Evolutionary conservation across 2,888 invertebrate species (phyloP), one percentile per base, ranked within the genome.

Genomic region (Parnassius smintheus): DNA sequence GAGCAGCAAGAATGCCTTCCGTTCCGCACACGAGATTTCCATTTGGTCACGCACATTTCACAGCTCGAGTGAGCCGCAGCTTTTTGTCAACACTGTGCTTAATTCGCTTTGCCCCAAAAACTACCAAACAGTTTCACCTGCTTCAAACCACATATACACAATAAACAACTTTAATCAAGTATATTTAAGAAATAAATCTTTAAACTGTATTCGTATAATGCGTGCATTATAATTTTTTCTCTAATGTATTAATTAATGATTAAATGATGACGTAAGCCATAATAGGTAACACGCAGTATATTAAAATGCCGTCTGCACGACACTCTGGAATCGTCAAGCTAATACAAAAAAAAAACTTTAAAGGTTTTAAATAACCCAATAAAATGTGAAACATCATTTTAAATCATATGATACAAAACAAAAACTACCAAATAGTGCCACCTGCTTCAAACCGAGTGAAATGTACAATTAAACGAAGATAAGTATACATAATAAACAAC

Each of bases 11-110:
- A 81, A 83, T 82, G 83, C 81, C 85, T 86, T 86, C 86, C 88
- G 89, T 87, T 88, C 86, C 86, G 84, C 86, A 85, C 83, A 87
- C 82, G 81, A 84, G 74, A 83, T 82, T 85, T 81, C 81, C 81
- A 88, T 88, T 88, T 82, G 75, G 75, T 75, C 69, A 74, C 78
- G 73, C 74, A 72, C 74, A 74, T 78, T 74, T 76, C 74, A 68
- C 69, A 65, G 63, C 68, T 72, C 68, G 68, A 73, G 73, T 72
- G 69, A 67, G 64, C 70, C 71, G 70, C 66, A 65, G 70, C 77
- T 85, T 86, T 87, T 88, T 88, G 87, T 86, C 83, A 84, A 82
- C 82, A 81, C 75, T 80, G 82, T 79, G 77, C 83, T 80, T 86
- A 85, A 86, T 88, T 85, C 80, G 77, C 77, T 82, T 75, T 76